Conservation (phyloP, 2,888 invertebrate species). For the Eulithis testata region DNA sequence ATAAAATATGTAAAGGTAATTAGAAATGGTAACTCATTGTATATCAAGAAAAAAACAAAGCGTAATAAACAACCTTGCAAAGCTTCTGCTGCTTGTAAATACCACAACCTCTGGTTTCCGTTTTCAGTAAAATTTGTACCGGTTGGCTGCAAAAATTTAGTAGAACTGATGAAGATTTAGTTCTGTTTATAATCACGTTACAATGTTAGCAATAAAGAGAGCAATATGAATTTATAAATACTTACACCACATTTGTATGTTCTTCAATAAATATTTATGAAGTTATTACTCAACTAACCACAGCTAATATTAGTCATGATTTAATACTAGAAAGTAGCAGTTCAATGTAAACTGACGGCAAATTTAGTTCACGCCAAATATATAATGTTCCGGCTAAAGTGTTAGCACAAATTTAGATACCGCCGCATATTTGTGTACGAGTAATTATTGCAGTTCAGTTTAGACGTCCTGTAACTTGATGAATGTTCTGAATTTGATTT, state of each 20-base stretch:
- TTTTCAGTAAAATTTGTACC: too few species aligned
- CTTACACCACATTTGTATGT: slow-evolving; percentile 1
- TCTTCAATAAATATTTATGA: slow-evolving; percentile 21
- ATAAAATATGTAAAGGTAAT: neutral
- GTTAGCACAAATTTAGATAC: slow-evolving; percentile 30
- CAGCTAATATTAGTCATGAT: slow-evolving; percentile 28
- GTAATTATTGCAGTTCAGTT: slow-evolving; percentile 29
- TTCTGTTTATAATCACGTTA: too few species aligned
- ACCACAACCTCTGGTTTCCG: too few species aligned
- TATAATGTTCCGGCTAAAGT: slow-evolving; percentile 38
- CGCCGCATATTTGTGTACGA: slow-evolving; percentile 28
- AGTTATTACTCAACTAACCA: slow-evolving; percentile 18
- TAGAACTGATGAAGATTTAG: too few species aligned
- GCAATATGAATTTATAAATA: slow-evolving; percentile 5
- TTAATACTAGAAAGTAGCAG: slow-evolving; percentile 31
- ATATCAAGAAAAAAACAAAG: too few species aligned
- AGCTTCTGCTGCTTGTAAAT: too few species aligned
- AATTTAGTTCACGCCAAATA: slow-evolving; percentile 49
- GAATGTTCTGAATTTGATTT: slow-evolving; percentile 17
- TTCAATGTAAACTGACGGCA: slow-evolving; percentile 37
- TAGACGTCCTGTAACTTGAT: slow-evolving; percentile 29
- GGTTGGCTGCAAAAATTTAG: too few species aligned
- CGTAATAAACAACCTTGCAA: too few species aligned
- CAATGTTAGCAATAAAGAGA: slow-evolving; percentile 2
- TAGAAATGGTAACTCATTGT: too few species aligned